Evolutionary conservation across 2,888 invertebrate species (phyloP).

Genomic region (Spilarctia lutea): DNA sequence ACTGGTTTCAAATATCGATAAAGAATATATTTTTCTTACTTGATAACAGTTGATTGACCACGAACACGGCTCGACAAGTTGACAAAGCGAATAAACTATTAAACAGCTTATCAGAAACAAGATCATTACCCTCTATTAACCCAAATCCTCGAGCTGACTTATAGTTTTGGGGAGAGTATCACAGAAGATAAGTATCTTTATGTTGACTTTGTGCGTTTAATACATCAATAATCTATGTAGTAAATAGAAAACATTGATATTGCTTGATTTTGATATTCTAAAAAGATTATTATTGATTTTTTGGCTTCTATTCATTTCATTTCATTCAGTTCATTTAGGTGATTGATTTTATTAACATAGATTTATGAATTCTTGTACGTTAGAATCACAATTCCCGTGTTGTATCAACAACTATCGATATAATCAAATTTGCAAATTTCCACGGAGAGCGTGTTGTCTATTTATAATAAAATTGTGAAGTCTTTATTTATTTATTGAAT

Average conservation of each 20-base stretch:
- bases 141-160: slow-evolving; percentile 38
- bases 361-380: neutral
- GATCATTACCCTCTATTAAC: slow-evolving; percentile 36
- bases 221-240: slow-evolving; percentile 30
- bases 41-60: slow-evolving; percentile 10
- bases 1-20: neutral
- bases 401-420: neutral
- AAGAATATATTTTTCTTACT: neutral
- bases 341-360: no score
- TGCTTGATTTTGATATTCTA: neutral
- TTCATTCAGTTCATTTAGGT: no score
- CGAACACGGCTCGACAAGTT: slow-evolving; percentile 12
- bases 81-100: slow-evolving; percentile 34
- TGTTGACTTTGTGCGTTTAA: slow-evolving; percentile 23
- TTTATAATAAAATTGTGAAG: neutral
- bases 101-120: slow-evolving; percentile 32
- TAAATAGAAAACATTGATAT: slow-evolving; percentile 14
- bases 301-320: no score
- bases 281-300: neutral
- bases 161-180: slow-evolving; percentile 38
- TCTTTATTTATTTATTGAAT: neutral
- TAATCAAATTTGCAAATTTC: neutral
- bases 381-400: neutral
- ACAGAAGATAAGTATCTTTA: slow-evolving; percentile 38
- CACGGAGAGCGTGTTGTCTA: neutral